Base-by-base conservation (phyloP, 2,888 invertebrate species). In the Monopis laevigella region DNA sequence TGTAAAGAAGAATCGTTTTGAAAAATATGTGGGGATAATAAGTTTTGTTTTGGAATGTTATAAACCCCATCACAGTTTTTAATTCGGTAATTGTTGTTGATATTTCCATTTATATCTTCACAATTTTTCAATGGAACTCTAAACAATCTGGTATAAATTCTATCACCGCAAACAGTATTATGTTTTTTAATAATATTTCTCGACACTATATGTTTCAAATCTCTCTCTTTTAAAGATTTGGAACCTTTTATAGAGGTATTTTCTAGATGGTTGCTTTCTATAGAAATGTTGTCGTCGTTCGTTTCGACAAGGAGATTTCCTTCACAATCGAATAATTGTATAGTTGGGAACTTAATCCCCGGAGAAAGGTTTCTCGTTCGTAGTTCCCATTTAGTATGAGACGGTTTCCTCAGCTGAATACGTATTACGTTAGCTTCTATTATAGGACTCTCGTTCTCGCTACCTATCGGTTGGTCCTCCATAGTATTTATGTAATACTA, bases 261-360 rank as follows among this genome's bases (percentile, higher is more conserved):
- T 32, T 68, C 58, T 47, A 58, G 65, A 49, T 73, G 70, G 7
- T 65, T 63, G 54, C 80, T 81, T 54, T 72, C 82, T 58, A 66
- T 81, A 46, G 73, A 78, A 53, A 72, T 59, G 46, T 82, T 82
- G 51, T 82, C 81, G 52, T 85, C 84, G 52, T 83, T 83, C 49
- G 86, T 83, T 65, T 86, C 84, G 18, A 85, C 74, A 48, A 86
- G 69, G 40, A 86, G 70, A 62, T 84, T 81, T 49, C 86, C 86
- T 51, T 84, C 85, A 55, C 84, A 80, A 66, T 86, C 84, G 59
- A 82, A 86, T 48, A 87, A 80, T 62, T 86, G 85, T 59, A 87
- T 83, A 43, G 82, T 82, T 21, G 86, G 86, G 50, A 86, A 75
- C 52, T 65, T 65, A 47, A 85, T 72, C 52, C 83, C 81, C 28